These are phyloP conservation scores for Drosophila prostipennis DNA, from an alignment of 2,888 invertebrate species.

Conservation along the genomic window DNA sequence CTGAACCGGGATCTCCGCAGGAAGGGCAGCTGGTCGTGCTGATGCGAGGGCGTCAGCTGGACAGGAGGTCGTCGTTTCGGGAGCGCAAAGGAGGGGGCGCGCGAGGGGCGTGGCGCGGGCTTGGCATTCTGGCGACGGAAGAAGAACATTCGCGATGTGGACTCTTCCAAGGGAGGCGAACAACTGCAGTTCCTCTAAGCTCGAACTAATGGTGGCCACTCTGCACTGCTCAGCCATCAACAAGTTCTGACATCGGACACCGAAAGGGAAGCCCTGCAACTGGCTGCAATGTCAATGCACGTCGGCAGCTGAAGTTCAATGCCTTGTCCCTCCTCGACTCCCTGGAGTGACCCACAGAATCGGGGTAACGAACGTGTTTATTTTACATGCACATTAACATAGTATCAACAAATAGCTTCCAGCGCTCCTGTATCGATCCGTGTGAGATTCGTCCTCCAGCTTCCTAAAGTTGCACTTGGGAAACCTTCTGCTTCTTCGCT, in stretches of 20 bases:
- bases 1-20: slow-evolving; percentile 80
- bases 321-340: slow-evolving; percentile 39
- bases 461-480: slow-evolving; percentile 73
- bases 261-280: slow-evolving; percentile 58
- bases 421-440: slow-evolving; percentile 29
- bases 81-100: slow-evolving; percentile 63
- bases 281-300: slow-evolving; percentile 69
- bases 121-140: slow-evolving; percentile 65
- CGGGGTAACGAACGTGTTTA: slow-evolving; percentile 25
- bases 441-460: slow-evolving; percentile 5
- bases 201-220: slow-evolving; percentile 43
- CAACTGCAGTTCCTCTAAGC: slow-evolving; percentile 35
- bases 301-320: slow-evolving; percentile 59
- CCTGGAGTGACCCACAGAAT: slow-evolving; percentile 50
- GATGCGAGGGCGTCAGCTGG: slow-evolving; percentile 69
- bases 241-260: slow-evolving; percentile 61
- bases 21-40: slow-evolving; percentile 82
- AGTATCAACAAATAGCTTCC: slow-evolving; percentile 35
- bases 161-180: slow-evolving; percentile 3
- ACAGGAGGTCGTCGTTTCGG: slow-evolving; percentile 63
- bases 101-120: slow-evolving; percentile 65
- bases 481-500: slow-evolving; percentile 81
- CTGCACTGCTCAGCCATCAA: slow-evolving; percentile 6
- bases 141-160: slow-evolving; percentile 58
- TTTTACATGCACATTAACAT: slow-evolving; percentile 23